These are phyloP conservation scores for Chloebia gouldiae DNA, from an alignment of 2,113 vertebrate species.

Conservation along the genomic window DNA sequence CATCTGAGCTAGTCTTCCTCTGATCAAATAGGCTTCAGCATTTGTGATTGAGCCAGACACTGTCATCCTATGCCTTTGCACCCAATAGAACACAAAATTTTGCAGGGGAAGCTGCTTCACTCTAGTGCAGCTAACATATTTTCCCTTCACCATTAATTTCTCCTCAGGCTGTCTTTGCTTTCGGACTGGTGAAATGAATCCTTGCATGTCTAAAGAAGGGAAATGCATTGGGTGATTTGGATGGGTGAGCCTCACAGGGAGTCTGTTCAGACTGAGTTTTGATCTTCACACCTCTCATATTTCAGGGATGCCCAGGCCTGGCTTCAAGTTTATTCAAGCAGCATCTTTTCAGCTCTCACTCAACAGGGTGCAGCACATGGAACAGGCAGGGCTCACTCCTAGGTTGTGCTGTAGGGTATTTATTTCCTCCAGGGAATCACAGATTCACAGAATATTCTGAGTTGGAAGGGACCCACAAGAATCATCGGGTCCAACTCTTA, in stretches of 20 bases:
- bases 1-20: background rate
- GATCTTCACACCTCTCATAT: background rate
- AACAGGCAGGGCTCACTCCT: background rate
- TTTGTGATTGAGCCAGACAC: background rate
- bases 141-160: background rate
- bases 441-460: background rate
- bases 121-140: background rate
- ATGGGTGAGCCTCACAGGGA: background rate
- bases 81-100: background rate
- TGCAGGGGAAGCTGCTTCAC: background rate
- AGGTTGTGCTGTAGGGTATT: background rate
- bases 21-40: background rate
- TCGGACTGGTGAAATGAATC: background rate
- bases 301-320: background rate
- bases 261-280: background rate
- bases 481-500: fast-evolving
- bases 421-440: background rate
- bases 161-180: background rate
- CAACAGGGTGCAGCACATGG: fast-evolving
- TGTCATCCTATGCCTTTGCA: background rate
- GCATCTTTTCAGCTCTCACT: background rate
- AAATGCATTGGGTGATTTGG: background rate
- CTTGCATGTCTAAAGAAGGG: background rate
- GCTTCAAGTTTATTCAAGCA: background rate
- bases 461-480: background rate